These are phyloP conservation scores for Diabrotica undecimpunctata DNA, from an alignment of 1,140 invertebrate genomes.

Conservation along the genomic window DNA sequence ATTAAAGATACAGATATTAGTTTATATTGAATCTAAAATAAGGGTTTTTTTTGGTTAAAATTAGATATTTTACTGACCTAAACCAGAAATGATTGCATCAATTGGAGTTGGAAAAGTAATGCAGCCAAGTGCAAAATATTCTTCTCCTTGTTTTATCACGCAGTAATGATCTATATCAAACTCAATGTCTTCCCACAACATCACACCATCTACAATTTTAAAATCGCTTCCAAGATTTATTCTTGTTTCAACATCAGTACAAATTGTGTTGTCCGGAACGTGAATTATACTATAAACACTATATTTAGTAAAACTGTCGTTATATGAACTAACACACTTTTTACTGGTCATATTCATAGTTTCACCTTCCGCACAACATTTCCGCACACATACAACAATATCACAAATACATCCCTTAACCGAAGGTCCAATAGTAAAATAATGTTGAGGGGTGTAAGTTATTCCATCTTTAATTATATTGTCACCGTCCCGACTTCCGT, in stretches of 20 bases:
- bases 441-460: conserved; percentile 20
- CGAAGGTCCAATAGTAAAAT: conserved; percentile 14
- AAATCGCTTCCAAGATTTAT: conserved; percentile 13
- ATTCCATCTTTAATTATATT: conserved; percentile 27
- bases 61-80: conserved; percentile 15
- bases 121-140: conserved; percentile 18
- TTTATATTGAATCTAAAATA: too few relatives aligned
- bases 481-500: conserved; percentile 18
- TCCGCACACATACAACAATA: conserved; percentile 23
- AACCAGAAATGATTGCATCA: not conserved
- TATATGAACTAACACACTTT: not conserved
- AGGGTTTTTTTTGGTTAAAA: too few relatives aligned
- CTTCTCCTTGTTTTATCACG: conserved; percentile 4
- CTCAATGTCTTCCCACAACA: conserved; percentile 14
- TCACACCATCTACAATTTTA: conserved; percentile 14
- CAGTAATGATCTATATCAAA: conserved; percentile 17
- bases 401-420: conserved; percentile 30
- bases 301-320: conserved; percentile 1
- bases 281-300: conserved; percentile 16
- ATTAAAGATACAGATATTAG: too few relatives aligned
- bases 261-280: conserved; percentile 22
- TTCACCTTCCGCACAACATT: conserved; percentile 27
- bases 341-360: conserved; percentile 11
- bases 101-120: conserved; percentile 4
- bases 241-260: conserved; percentile 8